These are phyloP conservation scores for Sinopyrophorus schimmeli DNA, from an alignment of 2,888 invertebrate species.

Conservation along the genomic window DNA sequence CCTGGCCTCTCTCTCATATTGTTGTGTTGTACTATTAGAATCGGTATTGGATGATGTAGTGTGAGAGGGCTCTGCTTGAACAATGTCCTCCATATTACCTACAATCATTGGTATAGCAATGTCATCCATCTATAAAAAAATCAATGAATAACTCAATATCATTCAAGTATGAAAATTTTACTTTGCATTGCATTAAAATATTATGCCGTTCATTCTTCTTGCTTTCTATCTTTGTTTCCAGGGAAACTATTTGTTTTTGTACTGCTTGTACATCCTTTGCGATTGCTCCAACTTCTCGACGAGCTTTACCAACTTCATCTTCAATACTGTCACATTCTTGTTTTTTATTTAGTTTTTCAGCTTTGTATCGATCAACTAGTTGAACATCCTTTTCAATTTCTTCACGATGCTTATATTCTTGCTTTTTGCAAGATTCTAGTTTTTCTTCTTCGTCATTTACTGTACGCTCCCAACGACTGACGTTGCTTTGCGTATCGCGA, in stretches of 20 bases:
- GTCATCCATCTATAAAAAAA: constrained; percentile 96
- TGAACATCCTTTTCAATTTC: constrained; percentile 89
- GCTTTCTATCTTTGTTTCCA: constrained; percentile 89
- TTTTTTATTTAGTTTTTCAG: constrained; percentile 76
- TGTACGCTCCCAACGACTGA: constrained; percentile 89
- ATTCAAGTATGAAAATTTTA: constrained; percentile 46
- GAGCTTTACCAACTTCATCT: constrained; percentile 79
- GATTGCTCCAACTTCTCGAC: constrained; percentile 79
- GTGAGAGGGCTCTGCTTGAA: constrained; percentile 62
- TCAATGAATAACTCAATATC: constrained; percentile 1
- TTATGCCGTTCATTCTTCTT: constrained; percentile 90
- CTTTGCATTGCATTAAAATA: constrained; percentile 93
- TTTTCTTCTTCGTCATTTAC: constrained; percentile 92
- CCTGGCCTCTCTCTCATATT: constrained; percentile 71
- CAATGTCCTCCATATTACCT: constrained; percentile 92
- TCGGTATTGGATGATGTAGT: constrained; percentile 58
- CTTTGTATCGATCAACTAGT: constrained; percentile 79
- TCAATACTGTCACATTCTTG: constrained; percentile 82
- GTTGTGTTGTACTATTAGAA: constrained; percentile 62
- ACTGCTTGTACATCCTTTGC: constrained; percentile 87
- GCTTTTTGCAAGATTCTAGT: constrained; percentile 72
- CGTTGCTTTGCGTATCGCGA: constrained; percentile 91
- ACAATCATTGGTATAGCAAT: constrained; percentile 86
- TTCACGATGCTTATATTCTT: constrained; percentile 72
- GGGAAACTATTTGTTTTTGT: constrained; percentile 80